Base-by-base conservation (phyloP, 2,888 invertebrate genomes). In the Melieria omissa region DNA sequence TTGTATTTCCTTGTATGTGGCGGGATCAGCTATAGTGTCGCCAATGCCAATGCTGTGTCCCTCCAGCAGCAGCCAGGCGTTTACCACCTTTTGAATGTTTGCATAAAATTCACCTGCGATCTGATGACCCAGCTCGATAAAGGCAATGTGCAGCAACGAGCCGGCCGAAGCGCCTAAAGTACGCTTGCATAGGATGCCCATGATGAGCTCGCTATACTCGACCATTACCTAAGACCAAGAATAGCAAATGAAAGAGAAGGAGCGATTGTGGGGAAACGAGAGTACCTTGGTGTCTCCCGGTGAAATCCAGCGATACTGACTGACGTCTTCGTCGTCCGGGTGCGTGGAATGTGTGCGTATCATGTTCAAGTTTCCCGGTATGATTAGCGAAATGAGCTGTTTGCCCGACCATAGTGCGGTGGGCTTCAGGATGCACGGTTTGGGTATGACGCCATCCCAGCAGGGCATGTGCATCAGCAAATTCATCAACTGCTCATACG, bases 371-470 rank as follows among this genome's bases (percentile, higher is more conserved):
- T 97, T 96, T 54, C 97, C 97, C 78, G 80, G 80, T 87, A 99
- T 98, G 81, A 98, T 97, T 5, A 98, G 88, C 1, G 98, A 96
- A 86, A 99, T 98, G 72, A 98, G 89, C 87, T 97, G 98, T 87
- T 97, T 97, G 47, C 94, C 97, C 46, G 97, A 97, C 97, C 97
- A 98, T 65, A 97, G 85, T 0, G 96, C 95, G 84, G 93, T 93
- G 0, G 98, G 97, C 87, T 97, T 97, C 73, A 97, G 88, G 96
- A 97, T 76, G 10, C 73, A 73, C 5, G 79, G 79, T 83, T 96
- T 94, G 0, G 98, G 98, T 90, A 99, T 94, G 88, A 96, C 95
- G 41, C 98, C 98, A 88, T 98, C 95, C 99, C 98, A 99, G 79
- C 94, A 95, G 0, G 98, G 98, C 82, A 99, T 90, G 84, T 95